Percentiles rank a stretch among this genome's conserved stretches.
These are phyloP conservation scores for Diphyllodes magnificus DNA, from an alignment of 2,113 vertebrate genomes.

Conservation along the genomic window DNA sequence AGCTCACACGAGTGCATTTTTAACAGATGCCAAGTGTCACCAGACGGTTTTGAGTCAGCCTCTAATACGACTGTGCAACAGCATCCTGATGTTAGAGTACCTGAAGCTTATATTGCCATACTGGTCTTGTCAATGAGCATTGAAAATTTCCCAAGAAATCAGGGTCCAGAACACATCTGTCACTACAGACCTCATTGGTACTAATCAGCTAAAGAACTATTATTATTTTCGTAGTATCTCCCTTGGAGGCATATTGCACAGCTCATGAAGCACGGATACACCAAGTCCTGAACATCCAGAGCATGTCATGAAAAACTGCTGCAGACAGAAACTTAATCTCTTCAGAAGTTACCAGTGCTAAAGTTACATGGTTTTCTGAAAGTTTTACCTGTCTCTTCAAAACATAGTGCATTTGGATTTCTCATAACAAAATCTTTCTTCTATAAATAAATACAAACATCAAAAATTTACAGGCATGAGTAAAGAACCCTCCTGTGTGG, in stretches of 20 bases:
- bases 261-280: not conserved
- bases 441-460: not conserved
- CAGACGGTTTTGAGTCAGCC: not conserved
- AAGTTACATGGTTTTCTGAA: not conserved
- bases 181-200: not conserved
- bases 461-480: not conserved
- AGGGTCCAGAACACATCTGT: not conserved
- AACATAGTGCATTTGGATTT: not conserved
- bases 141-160: not conserved
- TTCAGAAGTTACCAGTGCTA: not conserved
- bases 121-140: not conserved
- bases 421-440: not conserved
- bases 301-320: not conserved
- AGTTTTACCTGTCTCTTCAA: not conserved
- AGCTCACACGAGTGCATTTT: not conserved
- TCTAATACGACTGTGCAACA: accelerated
- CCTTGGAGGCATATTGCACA: not conserved
- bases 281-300: not conserved
- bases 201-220: not conserved
- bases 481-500: not conserved
- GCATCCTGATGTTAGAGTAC: not conserved
- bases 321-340: not conserved
- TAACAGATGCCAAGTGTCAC: not conserved
- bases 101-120: not conserved
- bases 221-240: not conserved